phyloP scores from a whole-genome alignment of 2,113 vertebrate genomes.

The Etia nguti region DNA sequence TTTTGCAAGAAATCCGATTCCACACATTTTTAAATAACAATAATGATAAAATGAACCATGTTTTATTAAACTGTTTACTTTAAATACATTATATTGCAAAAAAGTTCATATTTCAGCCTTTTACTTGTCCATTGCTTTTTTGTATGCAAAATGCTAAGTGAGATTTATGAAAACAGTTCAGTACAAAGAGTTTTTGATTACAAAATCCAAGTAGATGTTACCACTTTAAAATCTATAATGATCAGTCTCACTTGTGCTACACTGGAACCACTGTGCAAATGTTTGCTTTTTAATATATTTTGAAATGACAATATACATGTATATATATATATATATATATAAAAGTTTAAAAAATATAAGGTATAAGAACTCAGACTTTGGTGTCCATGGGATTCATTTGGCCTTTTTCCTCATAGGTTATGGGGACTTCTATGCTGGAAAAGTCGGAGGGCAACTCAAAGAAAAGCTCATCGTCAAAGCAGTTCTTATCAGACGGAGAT shows the following conservation, averaged over 20 bases:
- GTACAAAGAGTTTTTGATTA: not conserved
- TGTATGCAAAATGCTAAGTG: not conserved
- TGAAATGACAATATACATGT: not conserved
- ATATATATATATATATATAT: too few relatives aligned
- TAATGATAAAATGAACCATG: not conserved
- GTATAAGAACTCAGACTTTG: constrained; percentile 2
- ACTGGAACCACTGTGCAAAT: not conserved
- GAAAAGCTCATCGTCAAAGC: constrained; percentile 72
- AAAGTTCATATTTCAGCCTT: not conserved
- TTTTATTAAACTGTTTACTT: not conserved
- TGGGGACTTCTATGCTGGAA: not conserved
- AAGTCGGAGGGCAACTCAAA: constrained; percentile 66
- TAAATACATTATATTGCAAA: not conserved
- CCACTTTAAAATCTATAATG: not conserved
- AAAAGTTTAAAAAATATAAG: not conserved
- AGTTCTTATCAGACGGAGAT: constrained; percentile 50
- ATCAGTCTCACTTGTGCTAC: not conserved
- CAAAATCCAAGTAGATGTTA: not conserved
- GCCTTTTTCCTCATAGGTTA: not conserved
- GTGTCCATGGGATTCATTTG: not conserved
- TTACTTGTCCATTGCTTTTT: not conserved
- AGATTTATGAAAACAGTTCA: not conserved
- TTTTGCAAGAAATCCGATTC: not conserved
- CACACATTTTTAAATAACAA: not conserved
- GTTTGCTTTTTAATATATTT: not conserved